Percentiles rank a stretch among this genome's conserved stretches.
Evolutionary conservation across 1,140 invertebrate species (phyloP).

Genomic region (Drosophila lowei): DNA sequence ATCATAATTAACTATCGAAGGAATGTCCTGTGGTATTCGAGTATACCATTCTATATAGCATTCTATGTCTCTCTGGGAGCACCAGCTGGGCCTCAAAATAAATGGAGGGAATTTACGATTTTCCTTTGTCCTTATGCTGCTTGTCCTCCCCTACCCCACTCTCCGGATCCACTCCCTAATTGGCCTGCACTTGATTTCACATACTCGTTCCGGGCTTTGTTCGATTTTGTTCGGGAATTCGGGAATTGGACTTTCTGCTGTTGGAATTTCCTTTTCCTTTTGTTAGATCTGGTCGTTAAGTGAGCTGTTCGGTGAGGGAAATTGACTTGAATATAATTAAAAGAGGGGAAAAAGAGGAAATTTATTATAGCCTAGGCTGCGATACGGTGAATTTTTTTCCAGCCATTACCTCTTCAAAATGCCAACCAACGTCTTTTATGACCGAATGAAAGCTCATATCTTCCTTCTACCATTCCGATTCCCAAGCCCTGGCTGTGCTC

Average conservation of each 20-base stretch:
- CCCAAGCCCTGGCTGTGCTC: conserved; percentile 16
- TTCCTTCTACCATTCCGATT: conserved; percentile 10
- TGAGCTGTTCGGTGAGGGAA: conserved; percentile 1
- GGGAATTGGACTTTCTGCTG: conserved; percentile 32
- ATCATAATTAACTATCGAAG: conserved; percentile 67
- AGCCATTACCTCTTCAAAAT: neutral
- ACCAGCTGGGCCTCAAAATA: conserved; percentile 32
- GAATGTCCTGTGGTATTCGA: conserved; percentile 17
- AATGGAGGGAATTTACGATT: conserved; percentile 50
- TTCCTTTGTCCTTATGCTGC: conserved; percentile 3
- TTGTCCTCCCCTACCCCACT: too few relatives aligned
- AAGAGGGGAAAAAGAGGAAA: neutral
- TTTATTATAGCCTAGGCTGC: neutral
- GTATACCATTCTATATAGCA: too few relatives aligned
- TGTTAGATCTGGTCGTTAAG: neutral
- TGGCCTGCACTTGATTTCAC: conserved; percentile 43
- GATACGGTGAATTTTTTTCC: too few relatives aligned
- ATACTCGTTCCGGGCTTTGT: conserved; percentile 26
- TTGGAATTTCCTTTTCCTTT: conserved; percentile 17
- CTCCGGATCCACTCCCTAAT: conserved; percentile 10
- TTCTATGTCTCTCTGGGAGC: conserved; percentile 4
- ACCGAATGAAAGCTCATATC: conserved; percentile 19
- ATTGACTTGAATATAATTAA: conserved; percentile 30
- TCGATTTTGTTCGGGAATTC: conserved; percentile 35
- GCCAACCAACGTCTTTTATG: neutral